Conservation (phyloP, 2,888 invertebrate species). For the Thereva unica region DNA sequence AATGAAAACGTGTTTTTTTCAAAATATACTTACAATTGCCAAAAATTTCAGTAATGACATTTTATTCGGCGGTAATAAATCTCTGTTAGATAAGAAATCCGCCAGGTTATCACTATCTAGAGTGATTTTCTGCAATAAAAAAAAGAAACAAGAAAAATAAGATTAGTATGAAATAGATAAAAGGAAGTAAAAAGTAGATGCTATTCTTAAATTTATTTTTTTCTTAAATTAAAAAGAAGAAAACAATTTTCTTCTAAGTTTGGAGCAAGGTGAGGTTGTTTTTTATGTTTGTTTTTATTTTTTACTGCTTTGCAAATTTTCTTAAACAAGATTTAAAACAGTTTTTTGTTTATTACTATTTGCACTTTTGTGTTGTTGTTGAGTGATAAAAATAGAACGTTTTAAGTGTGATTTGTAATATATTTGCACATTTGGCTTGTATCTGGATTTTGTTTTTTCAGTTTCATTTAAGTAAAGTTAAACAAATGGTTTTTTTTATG, state of each 20-base stretch:
- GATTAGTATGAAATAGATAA: not conserved
- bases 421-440: too few species aligned
- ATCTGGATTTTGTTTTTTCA: too few species aligned
- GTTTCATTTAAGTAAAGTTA: too few species aligned
- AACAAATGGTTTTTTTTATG: too few species aligned
- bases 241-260: not conserved
- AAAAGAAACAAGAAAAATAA: conserved; percentile 32
- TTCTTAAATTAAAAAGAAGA: not conserved
- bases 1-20: conserved; percentile 4
- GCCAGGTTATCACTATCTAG: conserved; percentile 52
- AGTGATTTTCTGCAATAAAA: conserved; percentile 48
- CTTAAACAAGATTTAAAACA: too few species aligned
- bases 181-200: not conserved
- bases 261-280: too few species aligned
- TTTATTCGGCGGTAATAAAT: conserved; percentile 50
- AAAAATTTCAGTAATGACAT: conserved; percentile 69
- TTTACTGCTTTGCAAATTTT: not conserved
- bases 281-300: too few species aligned
- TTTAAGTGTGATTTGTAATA: too few species aligned
- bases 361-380: too few species aligned
- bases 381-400: too few species aligned
- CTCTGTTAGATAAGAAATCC: conserved; percentile 52
- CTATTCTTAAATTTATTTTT: conserved; percentile 11
- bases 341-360: too few species aligned
- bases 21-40: conserved; percentile 77